Base-by-base conservation (phyloP, 2,113 vertebrate species). In the Petrocephalus zakoni region DNA sequence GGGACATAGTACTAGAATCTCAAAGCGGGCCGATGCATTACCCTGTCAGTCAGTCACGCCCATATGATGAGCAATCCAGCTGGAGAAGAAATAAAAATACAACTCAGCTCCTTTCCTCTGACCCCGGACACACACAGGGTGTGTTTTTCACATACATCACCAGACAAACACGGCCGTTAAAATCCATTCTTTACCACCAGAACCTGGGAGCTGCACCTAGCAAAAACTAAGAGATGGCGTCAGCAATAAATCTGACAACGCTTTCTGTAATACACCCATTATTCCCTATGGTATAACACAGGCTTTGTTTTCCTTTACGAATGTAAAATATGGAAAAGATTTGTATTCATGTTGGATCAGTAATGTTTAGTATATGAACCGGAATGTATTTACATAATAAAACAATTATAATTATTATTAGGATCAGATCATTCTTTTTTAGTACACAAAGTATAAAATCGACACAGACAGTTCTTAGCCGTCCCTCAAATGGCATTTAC, bases 11-110 rank as follows among this genome's bases (percentile, higher is more conserved):
- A 83, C 19, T 17, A 89, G 25, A 75, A 42, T 64, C 42, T 19
- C 17, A 64, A 86, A 58, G 37, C 10, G 25, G 46, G 25, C 84
- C 68, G 15, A 52, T 90, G 47, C 61, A 88, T 90, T 85, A 88
- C 61, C 61, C 81, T 68, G 87, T 90, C 68, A 86, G 34, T 13
- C 19, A 58, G 10, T 19, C 82, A 88, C 85, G 47, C 42, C 68
- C 53, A 81, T n/a, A n/a, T 55, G 75, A 86, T n/a, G 42, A 81
- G 56, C 53, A 42, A 42, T 37, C 47, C 42, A 82, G 88, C 53
- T 83, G 89, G 68, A 82, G 34, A 85, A 25, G 4, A 56, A 34
- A 85, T 52, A 37, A 83, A 85, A 49, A 83, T 29, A n/a, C 19
- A 86, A 86, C 19, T 46, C 21, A 37, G 46, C 15, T 85, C 47